Evolutionary conservation across 2,113 vertebrate genomes (phyloP).

Genomic region (Phrynosoma platyrhinos): DNA sequence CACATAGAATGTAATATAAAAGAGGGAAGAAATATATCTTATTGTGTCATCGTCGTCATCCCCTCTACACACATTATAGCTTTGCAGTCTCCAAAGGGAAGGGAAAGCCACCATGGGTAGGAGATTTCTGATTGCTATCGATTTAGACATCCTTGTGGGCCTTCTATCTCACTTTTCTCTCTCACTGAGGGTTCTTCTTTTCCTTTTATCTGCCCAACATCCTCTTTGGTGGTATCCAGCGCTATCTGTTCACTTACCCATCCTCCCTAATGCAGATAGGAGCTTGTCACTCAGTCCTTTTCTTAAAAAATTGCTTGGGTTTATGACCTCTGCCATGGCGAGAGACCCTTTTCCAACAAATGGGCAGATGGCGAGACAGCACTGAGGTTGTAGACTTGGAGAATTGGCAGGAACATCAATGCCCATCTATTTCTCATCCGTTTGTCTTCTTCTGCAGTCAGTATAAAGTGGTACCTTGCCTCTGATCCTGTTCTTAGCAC

Average conservation of each 20-base stretch:
- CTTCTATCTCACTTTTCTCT: conserved; percentile 4
- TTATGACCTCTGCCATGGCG: not conserved
- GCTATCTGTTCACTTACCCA: conserved; percentile 12
- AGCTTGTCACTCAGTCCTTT: not conserved
- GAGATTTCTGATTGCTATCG: conserved; percentile 14
- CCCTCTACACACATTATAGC: not conserved
- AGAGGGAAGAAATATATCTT: too few relatives aligned
- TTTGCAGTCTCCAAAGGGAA: not conserved
- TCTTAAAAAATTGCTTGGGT: not conserved
- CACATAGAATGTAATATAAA: too few relatives aligned
- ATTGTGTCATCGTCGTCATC: not conserved
- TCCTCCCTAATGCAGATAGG: conserved; percentile 16
- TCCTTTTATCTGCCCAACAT: conserved; percentile 41
- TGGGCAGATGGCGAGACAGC: not conserved
- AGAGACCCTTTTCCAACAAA: too few relatives aligned
- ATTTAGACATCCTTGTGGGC: conserved; percentile 1
- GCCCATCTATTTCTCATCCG: too few relatives aligned
- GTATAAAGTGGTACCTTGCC: too few relatives aligned
- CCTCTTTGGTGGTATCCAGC: conserved; percentile 36
- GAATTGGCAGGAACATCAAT: too few relatives aligned
- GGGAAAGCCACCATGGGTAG: not conserved
- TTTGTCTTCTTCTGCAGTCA: too few relatives aligned
- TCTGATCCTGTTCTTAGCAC: too few relatives aligned
- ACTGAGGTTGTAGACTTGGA: too few relatives aligned
- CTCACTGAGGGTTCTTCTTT: conserved; percentile 2